Evolutionary conservation across 2,797 vertebrate genomes (phyloP).

Genomic region (Crypturellus tataupa): DNA sequence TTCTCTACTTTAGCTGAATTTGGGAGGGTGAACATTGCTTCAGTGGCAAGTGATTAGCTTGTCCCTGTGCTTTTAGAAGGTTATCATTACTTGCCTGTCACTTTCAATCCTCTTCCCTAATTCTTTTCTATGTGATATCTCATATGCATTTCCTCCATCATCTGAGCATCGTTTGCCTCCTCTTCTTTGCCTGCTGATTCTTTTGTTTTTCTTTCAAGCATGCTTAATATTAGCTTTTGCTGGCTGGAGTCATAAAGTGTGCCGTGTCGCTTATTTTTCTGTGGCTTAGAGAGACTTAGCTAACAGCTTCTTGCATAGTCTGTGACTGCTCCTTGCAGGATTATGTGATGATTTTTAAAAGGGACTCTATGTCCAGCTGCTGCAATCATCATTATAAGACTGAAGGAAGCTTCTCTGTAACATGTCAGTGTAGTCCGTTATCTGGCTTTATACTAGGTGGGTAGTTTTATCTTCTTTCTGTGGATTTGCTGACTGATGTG

Average conservation of each 20-base stretch:
- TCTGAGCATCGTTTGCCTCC: not conserved
- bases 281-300: not conserved
- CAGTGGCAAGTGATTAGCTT: slow-evolving; percentile 10
- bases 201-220: not conserved
- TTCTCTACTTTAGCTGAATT: slow-evolving; percentile 30
- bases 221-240: not conserved
- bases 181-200: not conserved
- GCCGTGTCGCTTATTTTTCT: not conserved
- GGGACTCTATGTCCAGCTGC: not conserved
- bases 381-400: not conserved
- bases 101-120: slow-evolving; percentile 27
- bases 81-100: slow-evolving; percentile 4
- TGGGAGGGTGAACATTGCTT: not conserved
- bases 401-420: not conserved
- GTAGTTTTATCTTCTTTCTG: not conserved
- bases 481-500: not conserved
- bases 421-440: not conserved
- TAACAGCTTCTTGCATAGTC: not conserved
- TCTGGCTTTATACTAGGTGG: not conserved
- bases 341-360: not conserved
- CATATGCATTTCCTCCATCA: not conserved
- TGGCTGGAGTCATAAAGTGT: not conserved
- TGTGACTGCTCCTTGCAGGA: not conserved
- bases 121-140: not conserved
- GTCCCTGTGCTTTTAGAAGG: not conserved